A percentile compares a stretch with the other conserved stretches of the same genome.
Evolutionary conservation across 2,113 vertebrate species (phyloP).

Genomic region (Oenanthe melanoleuca): DNA sequence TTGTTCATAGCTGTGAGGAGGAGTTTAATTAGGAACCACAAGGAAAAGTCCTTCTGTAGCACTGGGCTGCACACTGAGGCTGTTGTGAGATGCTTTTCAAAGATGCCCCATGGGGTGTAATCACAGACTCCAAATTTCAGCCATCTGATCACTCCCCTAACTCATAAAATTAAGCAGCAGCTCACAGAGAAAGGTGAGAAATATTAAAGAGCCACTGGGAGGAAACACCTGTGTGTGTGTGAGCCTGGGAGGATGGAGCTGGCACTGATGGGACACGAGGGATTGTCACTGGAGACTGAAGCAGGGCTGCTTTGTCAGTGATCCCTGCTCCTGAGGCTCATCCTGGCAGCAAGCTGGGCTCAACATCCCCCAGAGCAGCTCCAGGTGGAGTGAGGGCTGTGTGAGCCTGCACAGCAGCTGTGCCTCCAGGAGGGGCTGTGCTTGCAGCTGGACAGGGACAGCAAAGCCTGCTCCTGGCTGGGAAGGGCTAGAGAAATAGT

Average conservation of each 20-base stretch:
- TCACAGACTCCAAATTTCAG: background rate
- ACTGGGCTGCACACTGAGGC: background rate
- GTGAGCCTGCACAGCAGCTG: background rate
- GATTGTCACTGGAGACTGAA: background rate
- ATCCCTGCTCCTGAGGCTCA: background rate
- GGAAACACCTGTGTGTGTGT: background rate
- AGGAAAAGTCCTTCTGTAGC: background rate
- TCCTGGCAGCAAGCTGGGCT: background rate
- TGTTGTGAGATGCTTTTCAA: background rate
- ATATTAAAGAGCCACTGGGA: background rate
- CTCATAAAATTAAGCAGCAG: background rate
- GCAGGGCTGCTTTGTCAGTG: fast-evolving
- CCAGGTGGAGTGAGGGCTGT: background rate
- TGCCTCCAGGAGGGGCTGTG: background rate
- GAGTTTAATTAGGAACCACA: background rate
- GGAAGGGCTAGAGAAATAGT: background rate
- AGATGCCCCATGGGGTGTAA: background rate
- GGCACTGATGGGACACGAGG: background rate
- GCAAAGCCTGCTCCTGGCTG: background rate
- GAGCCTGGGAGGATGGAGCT: background rate
- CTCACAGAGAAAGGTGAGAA: background rate
- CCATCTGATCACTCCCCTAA: background rate
- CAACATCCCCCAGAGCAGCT: background rate
- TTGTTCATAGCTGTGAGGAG: background rate
- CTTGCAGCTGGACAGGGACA: background rate